phyloP scores from a whole-genome alignment of 2,888 invertebrate genomes.

The Trachelus stipa region DNA sequence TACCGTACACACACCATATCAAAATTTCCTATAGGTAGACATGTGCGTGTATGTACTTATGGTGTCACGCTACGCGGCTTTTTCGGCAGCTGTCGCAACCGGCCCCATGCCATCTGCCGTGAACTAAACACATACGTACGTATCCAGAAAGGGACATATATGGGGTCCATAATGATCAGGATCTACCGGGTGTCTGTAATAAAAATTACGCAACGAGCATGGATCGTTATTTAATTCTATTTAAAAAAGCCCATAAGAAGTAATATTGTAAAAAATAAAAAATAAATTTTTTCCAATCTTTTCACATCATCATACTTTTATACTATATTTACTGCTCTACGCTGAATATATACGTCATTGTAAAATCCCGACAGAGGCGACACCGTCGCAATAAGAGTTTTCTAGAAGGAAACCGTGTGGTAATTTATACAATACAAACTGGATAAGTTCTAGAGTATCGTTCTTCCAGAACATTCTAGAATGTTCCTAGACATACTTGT shows the following conservation, averaged over 20 bases:
- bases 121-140: conserved; percentile 29
- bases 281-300: neutral
- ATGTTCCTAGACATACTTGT: neutral
- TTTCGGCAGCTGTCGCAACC: conserved; percentile 53
- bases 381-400: neutral
- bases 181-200: neutral
- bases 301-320: neutral
- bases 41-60: conserved; percentile 7
- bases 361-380: neutral
- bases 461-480: neutral
- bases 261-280: too few relatives aligned
- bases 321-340: neutral
- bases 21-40: neutral
- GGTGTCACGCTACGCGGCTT: conserved; percentile 37
- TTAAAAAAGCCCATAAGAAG: neutral
- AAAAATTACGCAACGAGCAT: neutral
- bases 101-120: conserved; percentile 54
- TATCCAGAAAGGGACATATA: neutral
- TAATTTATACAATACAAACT: neutral
- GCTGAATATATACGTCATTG: neutral
- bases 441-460: neutral
- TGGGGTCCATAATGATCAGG: conserved; percentile 3
- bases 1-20: neutral
- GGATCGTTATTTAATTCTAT: neutral
- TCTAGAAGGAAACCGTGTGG: neutral